phyloP scores from a whole-genome alignment of 1,140 invertebrate species.

The Drosophila repletoides region DNA sequence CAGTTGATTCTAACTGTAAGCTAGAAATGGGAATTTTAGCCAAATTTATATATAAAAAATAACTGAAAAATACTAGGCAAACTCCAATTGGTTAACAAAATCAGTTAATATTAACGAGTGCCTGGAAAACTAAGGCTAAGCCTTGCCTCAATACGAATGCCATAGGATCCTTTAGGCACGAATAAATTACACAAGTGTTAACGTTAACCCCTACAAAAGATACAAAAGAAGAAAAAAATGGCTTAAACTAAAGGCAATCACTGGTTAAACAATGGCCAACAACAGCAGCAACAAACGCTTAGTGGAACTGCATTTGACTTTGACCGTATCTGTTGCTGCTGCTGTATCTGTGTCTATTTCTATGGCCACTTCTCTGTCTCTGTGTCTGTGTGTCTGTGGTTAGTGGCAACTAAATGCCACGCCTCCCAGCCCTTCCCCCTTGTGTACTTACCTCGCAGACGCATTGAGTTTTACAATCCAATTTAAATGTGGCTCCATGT shows the following conservation, averaged over 20 bases:
- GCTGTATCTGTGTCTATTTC: constrained; percentile 32
- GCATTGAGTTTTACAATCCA: constrained; percentile 87
- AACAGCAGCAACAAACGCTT: constrained; percentile 21
- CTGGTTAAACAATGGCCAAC: constrained; percentile 45
- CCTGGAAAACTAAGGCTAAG: constrained; percentile 1
- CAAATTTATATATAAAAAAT: too few relatives aligned
- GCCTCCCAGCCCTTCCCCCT: not conserved
- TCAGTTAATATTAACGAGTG: too few relatives aligned
- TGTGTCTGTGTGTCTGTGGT: constrained; percentile 41
- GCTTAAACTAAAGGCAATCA: constrained; percentile 23
- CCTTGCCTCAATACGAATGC: constrained; percentile 36
- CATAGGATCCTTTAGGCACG: constrained; percentile 20
- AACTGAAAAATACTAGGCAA: too few relatives aligned
- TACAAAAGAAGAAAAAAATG: constrained; percentile 13
- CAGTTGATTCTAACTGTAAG: too few relatives aligned
- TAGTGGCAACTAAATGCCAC: constrained; percentile 42
- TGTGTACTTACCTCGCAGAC: constrained; percentile 85
- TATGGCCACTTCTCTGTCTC: too few relatives aligned
- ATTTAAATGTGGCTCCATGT: constrained; percentile 86
- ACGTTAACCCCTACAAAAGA: constrained; percentile 40
- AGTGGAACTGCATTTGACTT: constrained; percentile 59
- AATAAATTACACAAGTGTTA: constrained; percentile 38
- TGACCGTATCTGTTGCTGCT: constrained; percentile 23
- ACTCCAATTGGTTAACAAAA: too few relatives aligned
- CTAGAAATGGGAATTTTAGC: too few relatives aligned